Evolutionary conservation across 1,140 invertebrate species (phyloP).

Genomic region (Drosophila orosa): DNA sequence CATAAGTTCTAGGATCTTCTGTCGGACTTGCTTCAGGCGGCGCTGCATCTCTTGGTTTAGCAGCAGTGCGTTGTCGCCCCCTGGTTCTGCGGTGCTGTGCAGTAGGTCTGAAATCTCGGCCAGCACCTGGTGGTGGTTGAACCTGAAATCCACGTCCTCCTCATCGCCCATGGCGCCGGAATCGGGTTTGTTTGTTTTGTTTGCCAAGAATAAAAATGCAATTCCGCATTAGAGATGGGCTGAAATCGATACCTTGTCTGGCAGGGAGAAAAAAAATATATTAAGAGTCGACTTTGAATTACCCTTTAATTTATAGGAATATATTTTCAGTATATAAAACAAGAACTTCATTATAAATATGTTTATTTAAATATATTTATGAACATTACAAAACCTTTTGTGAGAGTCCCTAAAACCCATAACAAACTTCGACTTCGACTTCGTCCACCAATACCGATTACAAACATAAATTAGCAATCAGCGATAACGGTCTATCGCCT

Average conservation of each 20-base stretch:
- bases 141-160: constrained; percentile 5
- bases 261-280: not conserved
- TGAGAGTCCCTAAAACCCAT: too few species aligned
- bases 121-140: constrained; percentile 36
- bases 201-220: constrained; percentile 6
- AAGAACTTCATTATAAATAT: not conserved
- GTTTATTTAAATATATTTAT: not conserved
- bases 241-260: not conserved
- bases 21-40: constrained; percentile 39
- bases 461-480: not conserved
- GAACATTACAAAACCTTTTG: not conserved
- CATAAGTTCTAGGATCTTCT: constrained; percentile 38
- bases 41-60: constrained; percentile 63
- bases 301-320: not conserved
- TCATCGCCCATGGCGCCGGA: constrained; percentile 36
- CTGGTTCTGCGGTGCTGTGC: not conserved
- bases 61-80: constrained; percentile 39
- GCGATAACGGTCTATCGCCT: constrained; percentile 20
- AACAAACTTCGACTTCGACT: too few species aligned
- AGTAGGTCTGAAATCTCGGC: constrained; percentile 44
- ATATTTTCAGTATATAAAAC: not conserved
- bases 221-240: not conserved
- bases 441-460: not conserved
- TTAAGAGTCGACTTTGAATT: not conserved
- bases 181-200: constrained; percentile 10